phyloP scores from a whole-genome alignment of 2,797 vertebrate species.

The Lemur catta region DNA sequence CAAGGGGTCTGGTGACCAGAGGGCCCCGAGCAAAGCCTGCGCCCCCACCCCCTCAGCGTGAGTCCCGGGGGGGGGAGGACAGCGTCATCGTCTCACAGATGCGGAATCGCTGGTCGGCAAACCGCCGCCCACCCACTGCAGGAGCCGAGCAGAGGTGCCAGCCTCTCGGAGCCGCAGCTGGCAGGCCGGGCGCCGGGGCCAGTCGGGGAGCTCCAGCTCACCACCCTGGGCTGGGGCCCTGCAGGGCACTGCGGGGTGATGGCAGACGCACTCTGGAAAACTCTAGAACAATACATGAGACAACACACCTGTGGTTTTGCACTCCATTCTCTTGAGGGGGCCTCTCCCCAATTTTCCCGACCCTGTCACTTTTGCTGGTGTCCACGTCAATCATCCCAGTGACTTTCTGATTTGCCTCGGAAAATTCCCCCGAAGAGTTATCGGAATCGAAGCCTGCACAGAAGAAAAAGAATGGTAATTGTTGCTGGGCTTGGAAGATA shows the following conservation, averaged over 20 bases:
- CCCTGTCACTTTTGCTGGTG: constrained; percentile 77
- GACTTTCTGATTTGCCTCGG: constrained; percentile 91
- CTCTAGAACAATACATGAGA: background rate
- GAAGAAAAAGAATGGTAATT: constrained; percentile 37
- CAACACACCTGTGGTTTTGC: constrained; percentile 90
- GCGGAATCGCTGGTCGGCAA: background rate
- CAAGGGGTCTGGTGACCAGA: background rate
- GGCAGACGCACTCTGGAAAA: background rate
- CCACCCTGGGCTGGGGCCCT: background rate
- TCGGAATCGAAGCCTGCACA: constrained; percentile 95
- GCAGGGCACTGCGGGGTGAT: rapidly evolving
- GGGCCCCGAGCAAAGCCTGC: background rate
- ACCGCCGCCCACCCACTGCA: background rate
- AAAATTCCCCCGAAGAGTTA: constrained; percentile 93
- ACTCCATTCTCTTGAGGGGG: constrained; percentile 93
- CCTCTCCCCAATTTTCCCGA: constrained; percentile 86
- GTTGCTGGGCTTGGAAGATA: background rate
- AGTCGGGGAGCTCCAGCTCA: background rate
- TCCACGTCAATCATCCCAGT: constrained; percentile 84
- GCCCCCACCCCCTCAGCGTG: background rate
- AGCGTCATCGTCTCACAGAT: rapidly evolving
- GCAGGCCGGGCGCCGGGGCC: rapidly evolving
- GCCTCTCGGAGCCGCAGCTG: background rate
- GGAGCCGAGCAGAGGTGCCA: background rate
- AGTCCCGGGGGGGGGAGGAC: background rate